Evolutionary conservation across 2,797 vertebrate species (phyloP), one percentile per base, ranked within the genome.

Genomic region (Nannoperca australis): DNA sequence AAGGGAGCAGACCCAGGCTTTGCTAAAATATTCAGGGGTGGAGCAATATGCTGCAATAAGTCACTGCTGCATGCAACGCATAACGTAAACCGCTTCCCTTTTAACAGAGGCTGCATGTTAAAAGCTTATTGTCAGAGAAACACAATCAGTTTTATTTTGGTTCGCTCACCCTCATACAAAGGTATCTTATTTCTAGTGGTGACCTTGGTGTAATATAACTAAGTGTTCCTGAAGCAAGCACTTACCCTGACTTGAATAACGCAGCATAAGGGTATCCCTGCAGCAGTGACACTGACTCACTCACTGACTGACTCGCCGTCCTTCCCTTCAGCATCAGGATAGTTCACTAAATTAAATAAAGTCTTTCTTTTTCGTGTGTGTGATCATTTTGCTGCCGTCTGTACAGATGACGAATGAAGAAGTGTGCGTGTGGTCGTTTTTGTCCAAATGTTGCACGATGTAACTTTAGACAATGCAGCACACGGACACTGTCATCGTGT

Each of bases 221-320:
- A 7, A 38, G 38, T 76, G 83, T 77, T 86, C 74, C 70, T 81
- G 53, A 53, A 81, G 62, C 70, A 32, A 63, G 75, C 70, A 18
- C 81, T 73, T 81, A 83, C 75, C 85, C 82, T 79, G 83, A 78
- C 84, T 92, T 85, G 68, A 80, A 79, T 65, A 78, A 67, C 27
- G 72, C 75, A 86, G 56, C 83, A 86, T 54, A 66, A 83, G 88
- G 84, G 83, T 61, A 80, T 88, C 80, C 89, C 85, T 92, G 83
- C 83, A 79, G 81, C 83, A 74, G 67, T 70, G 78, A 85, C 85
- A 87, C 85, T 86, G 86, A 91, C 79, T 90, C 84, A 79, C 76
- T 67, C 66, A 20, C 79, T 61, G 4, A 78, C 89, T 89, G 82
- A 90, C 80, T 90, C 88, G 82, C 7, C 72, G 81, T 84, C 73